Percentiles rank a stretch among this genome's conserved stretches.
These are phyloP conservation scores for Odontothrips loti DNA, from an alignment of 2,888 invertebrate genomes.

Conservation along the genomic window DNA sequence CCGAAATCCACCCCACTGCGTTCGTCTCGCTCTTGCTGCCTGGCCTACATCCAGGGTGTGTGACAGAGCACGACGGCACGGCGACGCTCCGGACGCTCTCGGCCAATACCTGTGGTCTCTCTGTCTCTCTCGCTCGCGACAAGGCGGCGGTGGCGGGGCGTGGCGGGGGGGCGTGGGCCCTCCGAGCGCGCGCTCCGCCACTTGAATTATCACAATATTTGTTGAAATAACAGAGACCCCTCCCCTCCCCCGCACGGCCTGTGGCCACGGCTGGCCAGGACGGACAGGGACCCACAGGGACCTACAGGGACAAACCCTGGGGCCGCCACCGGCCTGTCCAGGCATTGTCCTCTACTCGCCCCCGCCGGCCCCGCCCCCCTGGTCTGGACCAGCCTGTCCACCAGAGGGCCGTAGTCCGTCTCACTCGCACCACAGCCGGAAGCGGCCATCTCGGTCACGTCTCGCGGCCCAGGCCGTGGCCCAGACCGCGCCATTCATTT, in stretches of 20 bases:
- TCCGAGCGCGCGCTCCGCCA: slow-evolving; percentile 6
- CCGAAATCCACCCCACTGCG: no score
- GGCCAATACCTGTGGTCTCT: neutral
- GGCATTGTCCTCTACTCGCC: neutral
- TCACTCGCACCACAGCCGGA: no score
- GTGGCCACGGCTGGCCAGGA: neutral
- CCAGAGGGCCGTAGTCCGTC: no score
- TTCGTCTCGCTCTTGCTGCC: no score
- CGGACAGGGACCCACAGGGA: neutral
- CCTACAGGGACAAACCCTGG: neutral
- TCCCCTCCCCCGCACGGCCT: neutral
- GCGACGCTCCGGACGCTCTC: no score
- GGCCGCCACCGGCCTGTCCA: neutral
- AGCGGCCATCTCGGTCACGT: no score
- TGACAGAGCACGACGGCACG: no score
- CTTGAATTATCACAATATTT: slow-evolving; percentile 27
- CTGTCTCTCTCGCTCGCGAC: neutral
- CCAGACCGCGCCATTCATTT: no score
- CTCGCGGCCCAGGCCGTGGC: no score
- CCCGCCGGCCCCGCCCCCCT: no score
- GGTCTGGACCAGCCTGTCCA: no score
- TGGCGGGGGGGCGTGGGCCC: neutral
- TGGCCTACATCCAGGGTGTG: no score
- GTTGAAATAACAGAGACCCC: slow-evolving; percentile 13
- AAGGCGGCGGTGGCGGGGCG: neutral